These are phyloP conservation scores for Mus caroli DNA, from an alignment of 2,797 vertebrate species.

Conservation along the genomic window DNA sequence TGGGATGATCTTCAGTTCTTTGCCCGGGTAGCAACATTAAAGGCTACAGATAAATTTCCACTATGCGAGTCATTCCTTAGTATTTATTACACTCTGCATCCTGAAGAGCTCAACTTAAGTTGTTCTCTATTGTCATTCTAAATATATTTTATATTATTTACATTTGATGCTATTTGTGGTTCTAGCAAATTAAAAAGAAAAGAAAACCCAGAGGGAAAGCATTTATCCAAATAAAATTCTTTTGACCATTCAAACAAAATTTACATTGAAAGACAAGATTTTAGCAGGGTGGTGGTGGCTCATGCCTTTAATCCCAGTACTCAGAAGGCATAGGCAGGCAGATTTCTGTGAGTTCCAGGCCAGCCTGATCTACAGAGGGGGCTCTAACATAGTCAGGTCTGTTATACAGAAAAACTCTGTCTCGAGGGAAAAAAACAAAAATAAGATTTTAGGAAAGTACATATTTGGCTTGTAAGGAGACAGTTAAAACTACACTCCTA, in stretches of 20 bases:
- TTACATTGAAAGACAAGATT: neutral
- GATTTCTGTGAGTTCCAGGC: neutral
- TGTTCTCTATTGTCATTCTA: neutral
- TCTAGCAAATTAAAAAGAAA: constrained; percentile 8
- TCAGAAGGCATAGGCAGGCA: neutral
- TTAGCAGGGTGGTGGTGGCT: neutral
- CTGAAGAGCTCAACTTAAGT: constrained; percentile 48
- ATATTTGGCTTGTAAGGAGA: neutral
- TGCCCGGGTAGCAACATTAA: constrained; percentile 32
- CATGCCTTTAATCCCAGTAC: neutral
- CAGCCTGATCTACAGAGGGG: neutral
- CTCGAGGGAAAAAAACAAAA: neutral
- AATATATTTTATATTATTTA: neutral
- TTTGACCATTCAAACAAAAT: constrained; percentile 7
- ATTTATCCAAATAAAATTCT: neutral
- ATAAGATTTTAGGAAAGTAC: neutral
- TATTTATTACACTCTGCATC: neutral
- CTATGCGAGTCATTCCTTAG: neutral
- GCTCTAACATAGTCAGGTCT: neutral
- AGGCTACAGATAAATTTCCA: constrained; percentile 35
- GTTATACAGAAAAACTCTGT: neutral
- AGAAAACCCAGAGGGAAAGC: neutral
- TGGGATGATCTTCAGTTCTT: neutral
- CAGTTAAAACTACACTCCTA: neutral
- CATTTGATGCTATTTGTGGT: constrained; percentile 20